Conservation (phyloP, 2,888 invertebrate species). For the Athripsodes cinereus region DNA sequence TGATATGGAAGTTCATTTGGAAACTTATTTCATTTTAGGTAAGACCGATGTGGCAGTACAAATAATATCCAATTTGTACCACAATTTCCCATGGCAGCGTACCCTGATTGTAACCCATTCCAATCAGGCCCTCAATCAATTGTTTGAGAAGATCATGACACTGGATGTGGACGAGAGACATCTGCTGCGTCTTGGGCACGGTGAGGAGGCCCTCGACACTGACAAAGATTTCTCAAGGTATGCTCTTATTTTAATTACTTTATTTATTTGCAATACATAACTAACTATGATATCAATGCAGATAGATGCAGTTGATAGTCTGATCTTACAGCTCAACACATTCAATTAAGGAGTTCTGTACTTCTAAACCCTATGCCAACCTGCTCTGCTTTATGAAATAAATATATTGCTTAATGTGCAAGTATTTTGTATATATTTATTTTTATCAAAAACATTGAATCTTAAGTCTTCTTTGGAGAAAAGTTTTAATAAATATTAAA, state of each 20-base stretch:
- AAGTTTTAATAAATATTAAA: no score
- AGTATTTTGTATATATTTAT: no score
- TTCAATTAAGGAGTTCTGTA: no score
- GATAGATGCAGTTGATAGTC: no score
- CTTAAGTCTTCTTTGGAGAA: no score
- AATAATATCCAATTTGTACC: slow-evolving; percentile 98
- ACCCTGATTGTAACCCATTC: slow-evolving; percentile 99
- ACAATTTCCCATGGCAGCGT: slow-evolving; percentile 97
- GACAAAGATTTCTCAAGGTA: slow-evolving; percentile 96
- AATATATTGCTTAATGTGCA: no score
- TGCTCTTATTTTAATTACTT: no score
- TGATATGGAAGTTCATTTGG: not conserved
- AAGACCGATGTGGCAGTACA: slow-evolving; percentile 99
- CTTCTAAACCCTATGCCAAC: no score
- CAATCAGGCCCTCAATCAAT: slow-evolving; percentile 97
- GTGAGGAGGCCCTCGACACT: slow-evolving; percentile 96
- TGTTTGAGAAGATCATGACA: slow-evolving; percentile 98
- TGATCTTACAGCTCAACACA: no score
- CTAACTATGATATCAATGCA: no score
- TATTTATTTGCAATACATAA: not conserved
- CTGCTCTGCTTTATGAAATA: no score
- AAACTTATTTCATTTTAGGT: slow-evolving; percentile 46
- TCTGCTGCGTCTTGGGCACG: slow-evolving; percentile 95
- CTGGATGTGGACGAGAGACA: slow-evolving; percentile 97
- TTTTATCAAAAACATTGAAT: no score